These are phyloP conservation scores for Helicoverpa armigera DNA, from an alignment of 1,140 invertebrate genomes.

Conservation along the genomic window DNA sequence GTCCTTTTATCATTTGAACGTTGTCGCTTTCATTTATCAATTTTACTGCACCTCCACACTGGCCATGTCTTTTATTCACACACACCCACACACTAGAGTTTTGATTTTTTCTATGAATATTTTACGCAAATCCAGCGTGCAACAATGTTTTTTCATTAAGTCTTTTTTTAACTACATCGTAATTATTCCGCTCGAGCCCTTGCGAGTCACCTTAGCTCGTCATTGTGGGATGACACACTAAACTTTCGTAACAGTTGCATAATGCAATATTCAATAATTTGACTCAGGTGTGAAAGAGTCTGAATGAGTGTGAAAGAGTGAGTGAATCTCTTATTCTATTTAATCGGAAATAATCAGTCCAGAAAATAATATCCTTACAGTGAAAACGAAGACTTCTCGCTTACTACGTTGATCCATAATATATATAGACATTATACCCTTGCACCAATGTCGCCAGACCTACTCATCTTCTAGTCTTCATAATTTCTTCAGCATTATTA, in stretches of 20 bases:
- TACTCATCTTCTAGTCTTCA: too few species aligned
- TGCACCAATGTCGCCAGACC: too few species aligned
- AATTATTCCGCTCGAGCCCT: conserved; percentile 4
- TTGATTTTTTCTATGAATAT: conserved; percentile 4
- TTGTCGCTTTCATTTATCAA: conserved; percentile 1
- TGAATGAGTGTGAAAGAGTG: too few species aligned
- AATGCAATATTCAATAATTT: background rate
- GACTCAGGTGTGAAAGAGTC: background rate
- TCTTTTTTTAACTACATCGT: background rate
- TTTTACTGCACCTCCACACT: background rate
- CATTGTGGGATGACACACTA: background rate
- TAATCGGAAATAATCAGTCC: too few species aligned
- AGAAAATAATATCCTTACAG: too few species aligned
- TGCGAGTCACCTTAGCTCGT: background rate
- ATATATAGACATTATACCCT: too few species aligned
- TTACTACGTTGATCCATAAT: too few species aligned
- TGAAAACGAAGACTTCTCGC: too few species aligned
- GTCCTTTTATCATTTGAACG: conserved; percentile 3
- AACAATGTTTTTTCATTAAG: background rate
- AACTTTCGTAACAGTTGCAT: background rate
- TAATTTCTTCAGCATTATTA: too few species aligned
- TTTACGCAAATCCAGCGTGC: background rate
- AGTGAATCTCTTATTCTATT: too few species aligned
- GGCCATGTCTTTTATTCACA: background rate
- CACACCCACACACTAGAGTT: background rate